Evolutionary conservation across 2,113 vertebrate genomes (phyloP), one percentile per base, ranked within the genome.

Genomic region (Rousettus leschenaultii): DNA sequence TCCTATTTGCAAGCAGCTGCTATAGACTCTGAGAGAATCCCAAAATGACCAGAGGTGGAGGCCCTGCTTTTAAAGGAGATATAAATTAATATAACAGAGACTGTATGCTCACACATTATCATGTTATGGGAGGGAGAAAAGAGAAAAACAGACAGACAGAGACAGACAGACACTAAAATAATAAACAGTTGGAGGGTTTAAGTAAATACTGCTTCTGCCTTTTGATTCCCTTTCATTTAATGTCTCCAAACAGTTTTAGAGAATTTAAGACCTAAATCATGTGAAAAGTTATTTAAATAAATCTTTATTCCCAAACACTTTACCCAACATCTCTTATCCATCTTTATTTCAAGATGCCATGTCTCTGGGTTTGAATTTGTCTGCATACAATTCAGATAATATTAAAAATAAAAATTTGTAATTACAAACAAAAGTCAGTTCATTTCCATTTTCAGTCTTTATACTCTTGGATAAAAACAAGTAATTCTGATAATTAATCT

Each of bases 241-340:
- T 89, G 16, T 65, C 61, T 94, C 8, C 87, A 82, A 88, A 43
- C 13, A 87, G 8, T 74, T 84, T 92, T 93, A 57, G 80, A 73
- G 57, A 91, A 88, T 77, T 94, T 82, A 82, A 89, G 38, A 71
- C 15, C 53, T 48, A 59, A 93, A 53, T 71, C 35, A 86, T 73
- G 35, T 84, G 59, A 61, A 89, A 82, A 68, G 19, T 89, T 45
- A 80, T 53, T 71, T 93, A 91, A 87, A 83, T 86, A 90, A 84
- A 66, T 84, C 40, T n/a, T 43, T 89, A 57, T 90, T 40, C 43
- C 10, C 24, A 86, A 86, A 93, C 5, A 63, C 19, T 65, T 93
- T 88, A 51, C 5, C 22, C 33, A 82, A 22, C 13, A 70, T 91
- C 35, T 70, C 59, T 87, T 94, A 45, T 65, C 33, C 28, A 70